Base-by-base conservation (phyloP, 1,140 invertebrate genomes). In the Ericerus pela region DNA sequence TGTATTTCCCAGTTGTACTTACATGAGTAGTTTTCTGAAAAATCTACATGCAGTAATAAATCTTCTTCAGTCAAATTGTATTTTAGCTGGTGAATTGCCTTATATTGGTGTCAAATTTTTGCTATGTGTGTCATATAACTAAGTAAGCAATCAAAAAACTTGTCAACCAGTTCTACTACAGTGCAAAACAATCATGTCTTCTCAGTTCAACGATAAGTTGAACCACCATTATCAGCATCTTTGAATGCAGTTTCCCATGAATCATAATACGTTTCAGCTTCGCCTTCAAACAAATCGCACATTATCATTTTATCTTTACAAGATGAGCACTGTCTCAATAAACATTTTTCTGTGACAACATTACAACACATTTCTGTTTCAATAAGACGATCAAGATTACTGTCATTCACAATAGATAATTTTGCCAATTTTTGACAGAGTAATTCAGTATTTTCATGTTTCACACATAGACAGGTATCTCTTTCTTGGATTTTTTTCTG, bases 1-100 rank as follows among this genome's bases (percentile, higher is more conserved):
- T 70, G 67, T 18, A 69, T 65, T 63, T 67, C 64, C n/a, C n/a
- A 41, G 61, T 58, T 31, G 56, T n/a, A n/a, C 53, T 58, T 68
- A 67, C 60, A 64, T 18, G 47, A 58, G 57, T 64, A 68, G 55
- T 69, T 69, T 57, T 69, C 61, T n/a, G 61, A 62, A 58, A 69
- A 69, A 56, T 68, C 66, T 51, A 67, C 62, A 38, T 67, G 63
- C 12, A 69, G 62, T 28, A 65, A 56, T 24, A 62, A 51, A 58
- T 66, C 62, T 51, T 64, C 55, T 54, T 59, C 56, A 36, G 53
- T 60, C 54, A 68, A 59, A 55, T 65, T 66, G 27, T 66, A 53
- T 60, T 62, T 64, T 16, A 64, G 47, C 26, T 62, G 56, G 55
- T 61, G 61, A 54, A 65, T 60, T 8, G 51, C 51, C 53, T 64